These are phyloP conservation scores for Anas bahamensis DNA, from an alignment of 2,797 vertebrate species.

Conservation along the genomic window DNA sequence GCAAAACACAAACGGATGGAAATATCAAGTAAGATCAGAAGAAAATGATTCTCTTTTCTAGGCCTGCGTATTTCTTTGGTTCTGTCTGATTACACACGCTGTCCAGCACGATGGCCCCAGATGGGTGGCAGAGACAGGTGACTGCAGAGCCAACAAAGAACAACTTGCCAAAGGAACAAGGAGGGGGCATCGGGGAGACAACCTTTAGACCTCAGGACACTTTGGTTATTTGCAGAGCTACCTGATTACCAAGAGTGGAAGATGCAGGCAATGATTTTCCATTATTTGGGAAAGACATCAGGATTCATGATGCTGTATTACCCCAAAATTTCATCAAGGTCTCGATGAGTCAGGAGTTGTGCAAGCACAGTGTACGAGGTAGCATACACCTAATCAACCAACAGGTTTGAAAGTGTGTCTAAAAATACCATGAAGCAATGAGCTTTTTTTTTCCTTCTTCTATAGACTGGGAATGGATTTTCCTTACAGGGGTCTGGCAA, in stretches of 20 bases:
- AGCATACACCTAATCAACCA: neutral
- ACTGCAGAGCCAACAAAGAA: neutral
- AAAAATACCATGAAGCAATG: neutral
- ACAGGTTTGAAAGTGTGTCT: neutral
- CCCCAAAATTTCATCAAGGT: neutral
- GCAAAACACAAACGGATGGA: neutral
- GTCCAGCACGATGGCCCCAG: neutral
- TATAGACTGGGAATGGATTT: neutral
- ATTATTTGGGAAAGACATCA: neutral
- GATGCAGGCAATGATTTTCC: neutral
- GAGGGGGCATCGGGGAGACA: neutral
- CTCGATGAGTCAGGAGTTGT: neutral
- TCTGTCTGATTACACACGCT: neutral
- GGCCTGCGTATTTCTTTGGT: neutral
- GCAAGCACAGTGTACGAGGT: neutral
- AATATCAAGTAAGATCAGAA: neutral
- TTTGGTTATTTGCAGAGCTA: neutral
- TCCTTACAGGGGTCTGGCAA: neutral
- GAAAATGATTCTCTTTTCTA: neutral
- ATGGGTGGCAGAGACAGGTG: neutral
- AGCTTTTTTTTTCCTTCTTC: neutral
- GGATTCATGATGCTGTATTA: neutral
- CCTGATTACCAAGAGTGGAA: neutral
- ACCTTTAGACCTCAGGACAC: neutral
- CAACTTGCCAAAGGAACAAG: neutral